Percentiles rank a stretch among this genome's conserved stretches.
These are phyloP conservation scores for Vireo altiloquus DNA, from an alignment of 2,113 vertebrate genomes.

Conservation along the genomic window DNA sequence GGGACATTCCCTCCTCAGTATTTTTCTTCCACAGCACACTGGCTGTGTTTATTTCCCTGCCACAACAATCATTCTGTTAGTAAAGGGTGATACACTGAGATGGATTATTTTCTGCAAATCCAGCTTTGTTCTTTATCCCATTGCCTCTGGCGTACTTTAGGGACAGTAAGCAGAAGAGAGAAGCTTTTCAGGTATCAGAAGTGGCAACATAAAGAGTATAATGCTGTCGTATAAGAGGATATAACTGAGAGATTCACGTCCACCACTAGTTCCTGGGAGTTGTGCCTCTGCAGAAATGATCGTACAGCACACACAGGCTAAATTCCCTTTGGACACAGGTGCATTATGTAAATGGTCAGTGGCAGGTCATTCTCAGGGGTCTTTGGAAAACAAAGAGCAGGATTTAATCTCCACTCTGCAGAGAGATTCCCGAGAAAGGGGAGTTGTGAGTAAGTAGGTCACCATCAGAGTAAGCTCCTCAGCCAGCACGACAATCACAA, in stretches of 20 bases:
- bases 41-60: constrained; percentile 31
- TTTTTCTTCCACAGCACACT: constrained; percentile 15
- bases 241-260: not conserved
- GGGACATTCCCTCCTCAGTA: not conserved
- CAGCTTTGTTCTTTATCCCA: constrained; percentile 55
- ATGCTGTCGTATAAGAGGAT: not conserved
- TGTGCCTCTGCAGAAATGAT: not conserved
- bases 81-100: not conserved
- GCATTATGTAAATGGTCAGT: not conserved
- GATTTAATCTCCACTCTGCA: not conserved
- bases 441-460: constrained; percentile 39
- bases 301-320: not conserved
- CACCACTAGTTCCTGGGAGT: not conserved
- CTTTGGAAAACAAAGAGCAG: not conserved
- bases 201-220: not conserved
- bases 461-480: not conserved
- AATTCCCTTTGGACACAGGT: not conserved
- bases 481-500: not conserved
- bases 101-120: constrained; percentile 59
- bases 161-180: constrained; percentile 17
- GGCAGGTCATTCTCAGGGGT: not conserved
- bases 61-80: not conserved
- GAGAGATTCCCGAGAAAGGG: not conserved
- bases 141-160: constrained; percentile 1
- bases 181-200: constrained; percentile 53